Evolutionary conservation across 1,140 invertebrate species (phyloP), one percentile per base, ranked within the genome.

Genomic region (Coptotermes formosanus): DNA sequence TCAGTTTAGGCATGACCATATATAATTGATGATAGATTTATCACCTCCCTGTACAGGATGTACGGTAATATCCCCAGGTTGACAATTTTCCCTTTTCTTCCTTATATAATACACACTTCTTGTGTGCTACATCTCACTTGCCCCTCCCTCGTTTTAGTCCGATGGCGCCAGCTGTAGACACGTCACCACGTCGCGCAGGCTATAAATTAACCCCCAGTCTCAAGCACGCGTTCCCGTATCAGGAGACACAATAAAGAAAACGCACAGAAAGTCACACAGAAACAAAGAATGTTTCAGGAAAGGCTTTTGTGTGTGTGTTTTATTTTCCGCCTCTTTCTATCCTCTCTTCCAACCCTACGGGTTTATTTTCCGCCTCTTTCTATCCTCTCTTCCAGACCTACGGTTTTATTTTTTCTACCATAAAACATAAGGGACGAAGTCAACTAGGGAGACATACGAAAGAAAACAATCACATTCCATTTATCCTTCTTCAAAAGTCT

Each of bases 391-490:
- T n/a, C n/a, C n/a, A n/a, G n/a, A n/a, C n/a, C n/a, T n/a, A n/a
- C n/a, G n/a, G n/a, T n/a, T 75, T n/a, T 30, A 75, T 75, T 75
- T 75, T 75, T 30, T 30, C n/a, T 16, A 75, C 64, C n/a, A 75
- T 75, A 75, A 75, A 75, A 75, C n/a, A 75, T 75, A 75, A 30
- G 64, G 64, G 64, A 75, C n/a, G 64, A 75, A 75, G 64, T 75
- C 64, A 75, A 75, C 64, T 75, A 75, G 64, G 64, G 64, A 75
- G n/a, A 75, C 64, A 30, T 30, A 75, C 30, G 64, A 75, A 25
- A 75, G 16, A n/a, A 75, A 75, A 75, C 64, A 75, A 75, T 75
- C 30, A 75, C 64, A 75, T 30, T 75, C 64, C 64, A 75, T 75
- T 75, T 75, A 75, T 75, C 64, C 64, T 0, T 30, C 14, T 75